Percentiles rank a stretch among this genome's conserved stretches.
Conservation (phyloP, 2,888 invertebrate species). For the Augiades crinisus region DNA sequence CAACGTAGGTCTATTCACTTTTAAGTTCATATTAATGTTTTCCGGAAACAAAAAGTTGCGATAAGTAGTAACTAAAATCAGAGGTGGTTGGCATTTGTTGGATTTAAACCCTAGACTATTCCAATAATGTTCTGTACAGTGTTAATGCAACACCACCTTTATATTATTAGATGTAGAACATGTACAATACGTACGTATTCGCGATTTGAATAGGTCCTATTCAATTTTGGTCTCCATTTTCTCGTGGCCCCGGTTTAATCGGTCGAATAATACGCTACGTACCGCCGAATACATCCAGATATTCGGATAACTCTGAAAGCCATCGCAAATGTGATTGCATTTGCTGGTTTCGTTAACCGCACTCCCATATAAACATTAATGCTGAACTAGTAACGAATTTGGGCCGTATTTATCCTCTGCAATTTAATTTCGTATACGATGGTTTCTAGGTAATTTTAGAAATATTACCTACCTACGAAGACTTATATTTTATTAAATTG, state of each 20-base stretch:
- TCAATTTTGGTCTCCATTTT: conserved; percentile 29
- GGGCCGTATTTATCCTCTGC: conserved; percentile 5
- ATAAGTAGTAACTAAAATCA: too few relatives aligned
- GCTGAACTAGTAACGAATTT: conserved; percentile 14
- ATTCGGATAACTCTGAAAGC: conserved; percentile 30
- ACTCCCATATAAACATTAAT: conserved; percentile 20
- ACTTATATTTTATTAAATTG: background rate
- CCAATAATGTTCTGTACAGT: too few relatives aligned
- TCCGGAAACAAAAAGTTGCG: too few relatives aligned
- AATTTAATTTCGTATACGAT: background rate
- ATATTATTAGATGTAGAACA: background rate
- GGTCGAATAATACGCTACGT: conserved; percentile 19
- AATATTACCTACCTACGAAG: too few relatives aligned
- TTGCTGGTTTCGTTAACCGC: conserved; percentile 26
- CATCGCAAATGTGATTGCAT: conserved; percentile 35
- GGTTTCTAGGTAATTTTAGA: too few relatives aligned
- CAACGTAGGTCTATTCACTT: too few relatives aligned
- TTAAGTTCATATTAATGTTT: too few relatives aligned
- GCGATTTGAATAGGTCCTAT: conserved; percentile 28
- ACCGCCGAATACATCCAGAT: conserved; percentile 13
- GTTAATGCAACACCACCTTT: background rate
- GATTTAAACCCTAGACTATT: too few relatives aligned
- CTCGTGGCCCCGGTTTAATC: conserved; percentile 17
- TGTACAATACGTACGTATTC: conserved; percentile 11
- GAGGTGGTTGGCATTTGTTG: too few relatives aligned